Conservation (phyloP, 2,888 invertebrate genomes). For the Chelonus formosanus region DNA sequence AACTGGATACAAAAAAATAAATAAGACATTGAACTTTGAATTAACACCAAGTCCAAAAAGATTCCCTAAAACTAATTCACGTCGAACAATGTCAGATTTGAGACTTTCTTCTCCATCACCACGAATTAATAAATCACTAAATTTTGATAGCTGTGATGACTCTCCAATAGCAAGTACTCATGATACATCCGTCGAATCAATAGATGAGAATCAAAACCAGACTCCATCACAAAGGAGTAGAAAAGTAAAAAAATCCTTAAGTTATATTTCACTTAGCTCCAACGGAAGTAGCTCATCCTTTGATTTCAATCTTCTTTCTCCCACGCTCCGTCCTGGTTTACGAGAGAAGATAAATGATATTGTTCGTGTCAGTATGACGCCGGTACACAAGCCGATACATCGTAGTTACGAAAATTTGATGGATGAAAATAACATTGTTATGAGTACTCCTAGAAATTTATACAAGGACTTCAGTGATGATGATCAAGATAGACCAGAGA, state of each 20-base stretch:
- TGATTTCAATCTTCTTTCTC: conserved; percentile 34
- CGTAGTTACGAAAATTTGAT: conserved; percentile 30
- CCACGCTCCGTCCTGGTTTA: conserved; percentile 44
- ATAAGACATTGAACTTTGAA: conserved; percentile 55
- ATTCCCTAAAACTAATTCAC: conserved; percentile 37
- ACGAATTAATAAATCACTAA: conserved; percentile 44
- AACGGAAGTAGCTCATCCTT: conserved; percentile 37
- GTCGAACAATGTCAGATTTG: conserved; percentile 37
- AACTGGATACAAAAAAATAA: conserved; percentile 45
- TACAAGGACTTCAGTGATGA: conserved; percentile 51
- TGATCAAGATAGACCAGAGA: conserved; percentile 47
- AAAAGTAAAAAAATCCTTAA: conserved; percentile 47
- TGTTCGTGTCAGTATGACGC: conserved; percentile 42
- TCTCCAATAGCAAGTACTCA: conserved; percentile 43
- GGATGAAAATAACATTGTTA: conserved; percentile 38
- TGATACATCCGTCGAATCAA: conserved; percentile 51
- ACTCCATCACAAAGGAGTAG: conserved; percentile 52
- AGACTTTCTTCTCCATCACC: conserved; percentile 40
- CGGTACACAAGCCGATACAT: conserved; percentile 38
- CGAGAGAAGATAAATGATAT: conserved; percentile 47
- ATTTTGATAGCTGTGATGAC: conserved; percentile 47
- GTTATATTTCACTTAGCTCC: conserved; percentile 46
- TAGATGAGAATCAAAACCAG: conserved; percentile 59
- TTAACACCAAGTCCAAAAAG: conserved; percentile 50
- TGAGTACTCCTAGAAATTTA: conserved; percentile 57